Percentiles rank a stretch among this genome's conserved stretches.
phyloP scores from a whole-genome alignment of 2,888 invertebrate species.

The Macrosoma leucophasiata region DNA sequence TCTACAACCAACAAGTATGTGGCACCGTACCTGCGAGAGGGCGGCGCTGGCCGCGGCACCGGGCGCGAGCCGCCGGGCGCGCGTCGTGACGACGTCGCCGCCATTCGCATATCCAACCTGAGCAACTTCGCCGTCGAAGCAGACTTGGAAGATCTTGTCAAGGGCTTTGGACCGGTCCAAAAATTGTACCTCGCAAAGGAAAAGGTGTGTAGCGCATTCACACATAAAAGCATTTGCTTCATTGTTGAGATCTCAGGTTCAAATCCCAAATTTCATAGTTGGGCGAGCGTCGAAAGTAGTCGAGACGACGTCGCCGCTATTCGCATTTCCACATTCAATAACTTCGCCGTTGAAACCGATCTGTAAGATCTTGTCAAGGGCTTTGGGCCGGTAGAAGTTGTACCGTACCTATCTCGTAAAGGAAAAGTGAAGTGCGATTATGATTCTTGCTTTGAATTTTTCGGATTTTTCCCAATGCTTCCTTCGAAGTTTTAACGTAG shows the following conservation, averaged over 20 bases:
- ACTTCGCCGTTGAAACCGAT: constrained; percentile 96
- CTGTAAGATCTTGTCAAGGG: constrained; percentile 96
- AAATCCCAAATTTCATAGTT: no score
- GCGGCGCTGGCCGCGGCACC: constrained; percentile 84
- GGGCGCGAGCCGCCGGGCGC: constrained; percentile 79
- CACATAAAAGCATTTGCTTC: no score
- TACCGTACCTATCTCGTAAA: constrained; percentile 98
- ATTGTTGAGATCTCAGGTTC: no score
- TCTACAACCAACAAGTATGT: constrained; percentile 83
- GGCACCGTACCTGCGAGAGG: constrained; percentile 92
- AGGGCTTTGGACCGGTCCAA: constrained; percentile 93
- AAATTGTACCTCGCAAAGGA: constrained; percentile 98
- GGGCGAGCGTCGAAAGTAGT: no score
- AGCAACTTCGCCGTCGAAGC: constrained; percentile 96
- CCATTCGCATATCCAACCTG: constrained; percentile 97
- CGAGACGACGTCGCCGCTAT: constrained; percentile 94
- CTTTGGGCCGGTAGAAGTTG: constrained; percentile 95
- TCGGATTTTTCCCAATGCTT: no score
- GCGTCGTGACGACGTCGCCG: constrained; percentile 89
- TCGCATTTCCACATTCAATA: constrained; percentile 97
- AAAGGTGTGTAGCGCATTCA: constrained; percentile 76
- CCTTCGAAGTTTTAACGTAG: no score
- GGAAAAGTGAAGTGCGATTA: no score
- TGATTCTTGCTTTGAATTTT: no score
- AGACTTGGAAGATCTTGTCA: constrained; percentile 96